Percentiles rank a stretch among this genome's conserved stretches.
Evolutionary conservation across 2,113 vertebrate species (phyloP).

Genomic region (Octodon degus): DNA sequence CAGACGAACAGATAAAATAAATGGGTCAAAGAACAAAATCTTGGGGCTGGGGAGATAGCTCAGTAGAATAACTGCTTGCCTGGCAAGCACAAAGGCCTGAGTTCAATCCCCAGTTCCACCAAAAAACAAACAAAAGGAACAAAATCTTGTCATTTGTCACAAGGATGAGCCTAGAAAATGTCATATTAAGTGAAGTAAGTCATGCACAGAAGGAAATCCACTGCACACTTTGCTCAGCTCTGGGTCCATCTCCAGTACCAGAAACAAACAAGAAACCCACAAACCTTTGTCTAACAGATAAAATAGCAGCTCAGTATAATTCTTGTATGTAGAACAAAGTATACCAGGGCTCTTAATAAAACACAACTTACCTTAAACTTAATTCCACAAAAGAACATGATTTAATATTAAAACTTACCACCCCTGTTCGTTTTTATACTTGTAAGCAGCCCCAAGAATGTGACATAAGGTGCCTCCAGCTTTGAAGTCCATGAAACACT

Average conservation of each 20-base stretch:
- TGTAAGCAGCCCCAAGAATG: slow-evolving; percentile 98
- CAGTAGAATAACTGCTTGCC: too few species aligned
- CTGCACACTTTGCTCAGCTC: background rate
- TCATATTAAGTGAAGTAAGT: background rate
- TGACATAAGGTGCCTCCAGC: slow-evolving; percentile 96
- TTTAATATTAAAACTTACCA: slow-evolving; percentile 90
- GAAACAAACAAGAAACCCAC: background rate
- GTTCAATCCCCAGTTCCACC: too few species aligned
- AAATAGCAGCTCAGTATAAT: background rate
- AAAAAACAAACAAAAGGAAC: too few species aligned
- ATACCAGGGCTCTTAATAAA: background rate
- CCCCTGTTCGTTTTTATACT: slow-evolving; percentile 98
- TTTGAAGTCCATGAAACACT: slow-evolving; percentile 99
- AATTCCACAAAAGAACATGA: background rate
- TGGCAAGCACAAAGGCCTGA: too few species aligned
- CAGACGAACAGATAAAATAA: background rate
- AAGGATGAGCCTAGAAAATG: background rate
- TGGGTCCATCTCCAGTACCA: background rate
- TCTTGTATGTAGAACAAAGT: background rate
- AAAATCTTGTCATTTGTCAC: background rate
- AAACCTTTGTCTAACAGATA: background rate
- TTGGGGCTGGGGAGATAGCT: too few species aligned
- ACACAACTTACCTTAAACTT: background rate
- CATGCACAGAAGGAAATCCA: background rate
- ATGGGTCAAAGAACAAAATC: background rate